Evolutionary conservation across 2,888 invertebrate species (phyloP).

Genomic region (Cosmia trapezina): DNA sequence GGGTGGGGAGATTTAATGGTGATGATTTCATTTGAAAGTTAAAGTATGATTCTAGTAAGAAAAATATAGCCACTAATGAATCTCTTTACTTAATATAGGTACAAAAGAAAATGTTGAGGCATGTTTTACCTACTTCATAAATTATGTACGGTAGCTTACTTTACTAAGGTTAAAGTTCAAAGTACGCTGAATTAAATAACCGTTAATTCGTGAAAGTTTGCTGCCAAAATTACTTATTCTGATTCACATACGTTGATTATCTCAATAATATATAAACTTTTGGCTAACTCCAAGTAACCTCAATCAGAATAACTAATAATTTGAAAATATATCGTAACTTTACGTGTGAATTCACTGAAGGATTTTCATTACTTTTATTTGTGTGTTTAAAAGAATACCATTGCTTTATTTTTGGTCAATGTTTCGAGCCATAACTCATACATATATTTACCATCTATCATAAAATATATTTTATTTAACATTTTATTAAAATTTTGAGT

Average conservation of each 20-base stretch:
- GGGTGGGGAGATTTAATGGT: background rate
- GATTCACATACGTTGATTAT: conserved; percentile 30
- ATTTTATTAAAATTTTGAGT: too few relatives aligned
- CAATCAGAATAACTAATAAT: conserved; percentile 29
- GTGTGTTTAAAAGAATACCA: background rate
- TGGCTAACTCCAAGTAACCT: conserved; percentile 20
- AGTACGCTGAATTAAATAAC: conserved; percentile 23
- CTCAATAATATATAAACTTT: conserved; percentile 29
- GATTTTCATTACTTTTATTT: background rate
- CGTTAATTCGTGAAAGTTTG: conserved; percentile 27
- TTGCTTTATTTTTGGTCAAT: background rate
- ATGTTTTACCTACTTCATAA: background rate
- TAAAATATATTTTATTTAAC: too few relatives aligned
- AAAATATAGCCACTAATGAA: background rate
- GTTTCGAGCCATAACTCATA: background rate
- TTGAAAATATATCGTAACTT: background rate
- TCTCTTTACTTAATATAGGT: too few relatives aligned
- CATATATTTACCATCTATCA: too few relatives aligned
- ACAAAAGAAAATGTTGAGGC: background rate
- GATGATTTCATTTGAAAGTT: background rate
- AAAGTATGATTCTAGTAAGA: background rate
- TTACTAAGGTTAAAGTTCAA: conserved; percentile 22
- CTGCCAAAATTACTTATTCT: conserved; percentile 40
- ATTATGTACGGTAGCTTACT: background rate
- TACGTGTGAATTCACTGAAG: background rate